Base-by-base conservation (phyloP, 2,797 vertebrate species). In the Platalea minor region DNA sequence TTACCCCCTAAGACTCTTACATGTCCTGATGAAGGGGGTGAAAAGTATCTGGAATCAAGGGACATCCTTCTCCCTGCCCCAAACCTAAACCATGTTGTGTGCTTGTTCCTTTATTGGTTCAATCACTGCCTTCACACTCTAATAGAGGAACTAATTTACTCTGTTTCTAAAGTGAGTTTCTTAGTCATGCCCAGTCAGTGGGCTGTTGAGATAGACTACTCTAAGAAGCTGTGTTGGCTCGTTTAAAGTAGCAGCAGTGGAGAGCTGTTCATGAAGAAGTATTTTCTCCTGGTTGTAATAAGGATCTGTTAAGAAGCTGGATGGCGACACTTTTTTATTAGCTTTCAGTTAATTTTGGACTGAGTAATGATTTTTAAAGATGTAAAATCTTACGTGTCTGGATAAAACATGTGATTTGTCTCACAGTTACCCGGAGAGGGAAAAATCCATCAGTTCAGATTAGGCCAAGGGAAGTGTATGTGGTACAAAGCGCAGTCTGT, bases 401-500 rank as follows among this genome's bases (percentile, higher is more conserved):
- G 12, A 74, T 13, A 77, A 91, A 85, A 45, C 6, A 33, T 8
- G 1, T 50, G 11, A 53, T 25, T 91, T 65, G 11, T 45, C 61
- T 83, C 53, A 61, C n/a, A 69, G 23, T 33, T 85, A 75, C 18
- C 3, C 5, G 21, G 10, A 60, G 28, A 88, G 37, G 50, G 45
- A 48, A 85, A 87, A 85, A 70, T 3, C 43, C 5, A 57, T 57
- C 17, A 9, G 4, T 63, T 59, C 23, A n/a, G 45, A 31, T 76
- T 70, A 91, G 60, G 37, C 9, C 21, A 56, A 67, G 28, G 24
- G 39, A 74, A 67, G 23, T 18, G 39, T 48, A 56, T 7, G 14
- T 29, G 17, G 7, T 31, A 23, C 0, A 0, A 77, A 63, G 29
- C 0, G 1, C 31, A 10, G 20, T 35, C 24, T 63, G 26, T 25